These are phyloP conservation scores for Eupithecia tripunctaria DNA, from an alignment of 2,888 invertebrate genomes.

Conservation along the genomic window DNA sequence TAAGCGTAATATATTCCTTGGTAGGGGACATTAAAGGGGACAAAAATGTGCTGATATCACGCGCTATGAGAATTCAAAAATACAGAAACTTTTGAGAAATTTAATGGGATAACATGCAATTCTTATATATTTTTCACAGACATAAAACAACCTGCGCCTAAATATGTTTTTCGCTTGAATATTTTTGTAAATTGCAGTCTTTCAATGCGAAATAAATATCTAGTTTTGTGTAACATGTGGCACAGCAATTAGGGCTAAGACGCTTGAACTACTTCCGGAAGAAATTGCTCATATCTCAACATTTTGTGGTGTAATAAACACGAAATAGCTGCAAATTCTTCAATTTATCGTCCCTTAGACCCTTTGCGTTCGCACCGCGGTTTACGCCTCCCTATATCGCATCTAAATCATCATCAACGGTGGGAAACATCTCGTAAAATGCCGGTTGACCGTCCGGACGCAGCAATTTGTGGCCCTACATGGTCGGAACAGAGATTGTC, in stretches of 20 bases:
- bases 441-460: conserved; percentile 68
- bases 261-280: background rate
- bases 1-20: conserved; percentile 58
- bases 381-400: conserved; percentile 70
- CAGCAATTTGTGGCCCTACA: conserved; percentile 48
- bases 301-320: conserved; percentile 17
- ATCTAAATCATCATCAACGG: conserved; percentile 82
- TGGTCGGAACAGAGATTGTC: conserved; percentile 46
- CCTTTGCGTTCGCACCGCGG: conserved; percentile 51
- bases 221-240: background rate
- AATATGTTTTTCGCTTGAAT: no score
- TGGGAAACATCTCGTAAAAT: conserved; percentile 78
- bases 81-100: background rate
- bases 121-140: background rate
- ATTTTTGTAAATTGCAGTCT: background rate
- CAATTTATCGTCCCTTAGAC: conserved; percentile 28
- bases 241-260: conserved; percentile 6
- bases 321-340: conserved; percentile 16
- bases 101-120: background rate
- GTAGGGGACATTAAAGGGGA: conserved; percentile 60
- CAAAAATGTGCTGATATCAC: conserved; percentile 67
- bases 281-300: conserved; percentile 9
- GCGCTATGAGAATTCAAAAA: conserved; percentile 48
- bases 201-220: background rate
- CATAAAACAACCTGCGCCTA: no score